Base-by-base conservation (phyloP, 2,797 vertebrate species). In the Zalophus californianus region DNA sequence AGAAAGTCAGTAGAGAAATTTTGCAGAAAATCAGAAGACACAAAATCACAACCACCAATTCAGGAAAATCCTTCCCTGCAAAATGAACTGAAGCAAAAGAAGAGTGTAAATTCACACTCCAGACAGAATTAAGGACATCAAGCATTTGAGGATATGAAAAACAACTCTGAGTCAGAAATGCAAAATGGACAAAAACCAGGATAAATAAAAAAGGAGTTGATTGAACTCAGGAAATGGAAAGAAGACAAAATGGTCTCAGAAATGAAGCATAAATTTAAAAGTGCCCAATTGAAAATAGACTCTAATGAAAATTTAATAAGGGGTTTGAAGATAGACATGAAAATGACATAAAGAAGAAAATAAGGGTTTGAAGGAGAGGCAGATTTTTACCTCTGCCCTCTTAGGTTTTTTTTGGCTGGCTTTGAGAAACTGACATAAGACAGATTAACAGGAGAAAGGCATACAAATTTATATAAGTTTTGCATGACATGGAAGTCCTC, bases 141-240 rank as follows among this genome's bases (percentile, higher is more conserved):
- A 23, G 6, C 58, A 70, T 52, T 66, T 96, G n/a, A 95, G 41
- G 48, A 86, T 93, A 60, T 60, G 23, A 70, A 95, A 91, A 95
- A 29, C 8, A n/a, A 82, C 18, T n/a, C 50, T 86, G 52, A 86
- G 41, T 70, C 41, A 93, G 66, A 93, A 90, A 62, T 44, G 23
- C 23, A 95, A 89, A 66, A 56, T 52, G 54, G 27, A 52, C 48
- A 86, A 41, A 92, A 80, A 38, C 20, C 25, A 85, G 35, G n/a
- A 84, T 78, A 83, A 77, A 86, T 80, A 5, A n/a, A 79, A 84
- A 92, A 80, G 27, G 5, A 75, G 11, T 86, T 90, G 29, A 62
- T 48, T 90, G 35, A 97, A 77, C 82, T 70, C 60, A 83, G 70
- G 29, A 85, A 79, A 58, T 89, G 48, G 38, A 58, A 77, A 80